Evolutionary conservation across 2,888 invertebrate genomes (phyloP).

Genomic region (Hyalella azteca): DNA sequence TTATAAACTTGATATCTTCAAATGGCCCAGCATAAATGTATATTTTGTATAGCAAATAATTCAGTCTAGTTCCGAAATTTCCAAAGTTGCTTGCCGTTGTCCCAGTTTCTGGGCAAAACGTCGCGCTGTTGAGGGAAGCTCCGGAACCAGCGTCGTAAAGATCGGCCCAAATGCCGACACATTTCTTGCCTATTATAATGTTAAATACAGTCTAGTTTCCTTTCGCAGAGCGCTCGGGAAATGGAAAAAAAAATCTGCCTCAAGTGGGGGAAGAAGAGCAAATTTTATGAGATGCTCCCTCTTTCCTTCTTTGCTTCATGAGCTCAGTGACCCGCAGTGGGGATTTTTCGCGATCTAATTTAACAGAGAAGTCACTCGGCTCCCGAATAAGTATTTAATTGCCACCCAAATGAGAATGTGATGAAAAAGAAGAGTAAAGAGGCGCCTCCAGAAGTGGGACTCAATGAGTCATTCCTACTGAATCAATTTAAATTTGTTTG

Average conservation of each 20-base stretch:
- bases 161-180: conserved; percentile 7
- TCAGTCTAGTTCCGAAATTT: too few relatives aligned
- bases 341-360: conserved; percentile 23
- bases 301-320: neutral
- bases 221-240: neutral
- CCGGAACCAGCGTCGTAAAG: neutral
- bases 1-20: too few relatives aligned
- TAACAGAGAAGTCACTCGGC: conserved; percentile 8
- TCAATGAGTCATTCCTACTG: neutral
- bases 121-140: neutral
- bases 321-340: neutral
- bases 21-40: too few relatives aligned
- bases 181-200: conserved; percentile 18
- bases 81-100: too few relatives aligned
- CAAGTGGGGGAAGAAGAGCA: neutral
- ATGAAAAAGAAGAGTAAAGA: neutral
- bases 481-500: neutral
- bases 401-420: conserved; percentile 1
- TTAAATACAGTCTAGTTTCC: neutral
- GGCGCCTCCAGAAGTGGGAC: neutral
- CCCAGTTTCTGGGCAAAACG: neutral
- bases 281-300: conserved; percentile 16
- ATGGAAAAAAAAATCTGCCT: neutral
- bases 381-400: conserved; percentile 29
- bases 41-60: too few relatives aligned